phyloP scores from a whole-genome alignment of 1,140 invertebrate genomes.

The Scaptomyza hsui region DNA sequence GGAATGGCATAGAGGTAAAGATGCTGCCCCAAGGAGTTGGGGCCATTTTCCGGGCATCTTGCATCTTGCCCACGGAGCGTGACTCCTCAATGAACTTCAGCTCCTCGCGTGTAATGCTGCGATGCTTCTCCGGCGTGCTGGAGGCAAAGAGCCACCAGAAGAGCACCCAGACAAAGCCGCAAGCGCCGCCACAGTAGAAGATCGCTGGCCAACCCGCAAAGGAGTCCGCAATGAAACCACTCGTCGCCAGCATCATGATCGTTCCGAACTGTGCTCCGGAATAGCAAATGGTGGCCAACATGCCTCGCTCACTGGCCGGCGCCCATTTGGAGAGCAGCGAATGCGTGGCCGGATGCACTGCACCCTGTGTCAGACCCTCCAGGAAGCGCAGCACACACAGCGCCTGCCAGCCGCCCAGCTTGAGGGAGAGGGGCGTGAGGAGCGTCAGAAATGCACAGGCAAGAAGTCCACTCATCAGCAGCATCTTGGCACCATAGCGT shows the following conservation, averaged over 20 bases:
- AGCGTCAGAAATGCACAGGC: slow-evolving; percentile 84
- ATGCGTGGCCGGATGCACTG: slow-evolving; percentile 92
- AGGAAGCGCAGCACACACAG: slow-evolving; percentile 87
- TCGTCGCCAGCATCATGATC: slow-evolving; percentile 87
- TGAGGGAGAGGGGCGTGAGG: slow-evolving; percentile 79
- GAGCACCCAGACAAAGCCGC: slow-evolving; percentile 87
- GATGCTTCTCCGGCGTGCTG: slow-evolving; percentile 87
- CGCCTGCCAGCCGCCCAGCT: slow-evolving; percentile 86
- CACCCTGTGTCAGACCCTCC: slow-evolving; percentile 91
- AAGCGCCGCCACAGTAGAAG: slow-evolving; percentile 90
- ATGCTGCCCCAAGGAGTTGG: slow-evolving; percentile 90
- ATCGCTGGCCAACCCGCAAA: slow-evolving; percentile 90
- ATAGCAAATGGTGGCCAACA: slow-evolving; percentile 86
- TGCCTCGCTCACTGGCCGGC: slow-evolving; percentile 86
- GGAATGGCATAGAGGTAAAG: slow-evolving; percentile 91
- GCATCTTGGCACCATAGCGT: slow-evolving; percentile 86
- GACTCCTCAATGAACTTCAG: slow-evolving; percentile 86
- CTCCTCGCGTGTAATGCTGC: slow-evolving; percentile 87
- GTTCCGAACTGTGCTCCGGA: slow-evolving; percentile 90
- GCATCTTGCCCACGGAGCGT: slow-evolving; percentile 67
- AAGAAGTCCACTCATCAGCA: slow-evolving; percentile 59
- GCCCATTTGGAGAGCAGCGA: slow-evolving; percentile 92
- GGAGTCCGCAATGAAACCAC: slow-evolving; percentile 87
- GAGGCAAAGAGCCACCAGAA: slow-evolving; percentile 88
- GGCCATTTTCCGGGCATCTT: slow-evolving; percentile 53